Conservation (phyloP, 2,113 vertebrate species). For the Xyrauchen texanus region DNA sequence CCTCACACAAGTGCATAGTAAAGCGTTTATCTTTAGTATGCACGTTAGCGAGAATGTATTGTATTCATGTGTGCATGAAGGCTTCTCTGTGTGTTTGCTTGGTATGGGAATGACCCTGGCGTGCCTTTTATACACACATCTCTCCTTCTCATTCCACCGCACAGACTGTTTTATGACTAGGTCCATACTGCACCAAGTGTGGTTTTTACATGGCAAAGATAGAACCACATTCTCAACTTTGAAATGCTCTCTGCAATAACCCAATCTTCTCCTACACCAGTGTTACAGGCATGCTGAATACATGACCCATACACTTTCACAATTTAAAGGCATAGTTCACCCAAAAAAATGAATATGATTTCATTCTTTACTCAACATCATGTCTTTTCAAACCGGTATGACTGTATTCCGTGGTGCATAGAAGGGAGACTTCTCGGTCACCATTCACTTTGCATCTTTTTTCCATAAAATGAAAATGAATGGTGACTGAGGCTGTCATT, state of each 20-base stretch:
- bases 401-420: no score
- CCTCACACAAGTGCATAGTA: slow-evolving; percentile 29
- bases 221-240: slow-evolving; percentile 58
- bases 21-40: slow-evolving; percentile 50
- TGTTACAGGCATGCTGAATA: slow-evolving; percentile 37
- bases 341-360: no score
- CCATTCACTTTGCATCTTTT: no score
- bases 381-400: no score
- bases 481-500: no score
- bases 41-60: slow-evolving; percentile 64
- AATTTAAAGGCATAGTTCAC: slow-evolving; percentile 40
- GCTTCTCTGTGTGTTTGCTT: slow-evolving; percentile 53
- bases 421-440: no score
- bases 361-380: no score
- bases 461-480: no score
- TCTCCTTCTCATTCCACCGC: slow-evolving; percentile 50
- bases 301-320: slow-evolving; percentile 30
- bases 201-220: slow-evolving; percentile 73
- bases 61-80: slow-evolving; percentile 36
- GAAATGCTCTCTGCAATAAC: slow-evolving; percentile 44
- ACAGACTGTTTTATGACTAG: slow-evolving; percentile 1
- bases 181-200: slow-evolving; percentile 56
- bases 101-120: slow-evolving; percentile 73
- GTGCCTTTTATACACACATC: slow-evolving; percentile 70
- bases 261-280: slow-evolving; percentile 16